phyloP scores from a whole-genome alignment of 2,113 vertebrate genomes.

The Leucosticte australis region DNA sequence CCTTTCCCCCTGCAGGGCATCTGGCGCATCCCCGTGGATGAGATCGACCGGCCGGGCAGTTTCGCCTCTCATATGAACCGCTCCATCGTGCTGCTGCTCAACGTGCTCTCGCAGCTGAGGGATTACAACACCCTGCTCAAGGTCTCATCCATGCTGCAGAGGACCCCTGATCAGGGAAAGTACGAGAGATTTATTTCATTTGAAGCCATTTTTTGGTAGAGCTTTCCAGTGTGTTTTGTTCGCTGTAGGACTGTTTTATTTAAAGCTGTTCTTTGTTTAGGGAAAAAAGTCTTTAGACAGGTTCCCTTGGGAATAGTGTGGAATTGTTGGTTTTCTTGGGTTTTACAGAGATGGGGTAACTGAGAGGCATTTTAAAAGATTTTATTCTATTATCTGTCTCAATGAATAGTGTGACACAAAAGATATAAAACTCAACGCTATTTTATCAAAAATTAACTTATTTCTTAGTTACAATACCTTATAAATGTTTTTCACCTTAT shows the following conservation, averaged over 20 bases:
- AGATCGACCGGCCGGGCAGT: conserved; percentile 97
- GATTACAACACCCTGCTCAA: conserved; percentile 94
- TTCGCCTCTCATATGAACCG: conserved; percentile 99
- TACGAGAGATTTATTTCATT: conserved; percentile 68
- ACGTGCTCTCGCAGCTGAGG: conserved; percentile 91
- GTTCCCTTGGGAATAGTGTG: neutral
- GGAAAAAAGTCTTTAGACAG: neutral
- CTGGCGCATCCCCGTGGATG: conserved; percentile 99
- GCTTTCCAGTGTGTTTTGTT: neutral
- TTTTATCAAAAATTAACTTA: neutral
- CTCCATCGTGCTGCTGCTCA: conserved; percentile 92
- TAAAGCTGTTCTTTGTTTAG: neutral
- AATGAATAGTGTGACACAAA: neutral
- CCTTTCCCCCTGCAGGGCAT: conserved; percentile 82
- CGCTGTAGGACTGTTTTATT: neutral
- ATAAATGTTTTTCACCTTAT: neutral
- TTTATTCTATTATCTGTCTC: neutral
- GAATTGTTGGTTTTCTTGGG: neutral
- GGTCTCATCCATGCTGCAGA: conserved; percentile 97
- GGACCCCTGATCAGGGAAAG: conserved; percentile 99
- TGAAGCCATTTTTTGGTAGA: neutral
- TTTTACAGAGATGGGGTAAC: neutral
- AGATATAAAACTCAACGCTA: neutral
- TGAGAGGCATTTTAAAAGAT: neutral
- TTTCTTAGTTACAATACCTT: neutral